Base-by-base conservation (phyloP, 2,113 vertebrate genomes). In the Sciurus niger region DNA sequence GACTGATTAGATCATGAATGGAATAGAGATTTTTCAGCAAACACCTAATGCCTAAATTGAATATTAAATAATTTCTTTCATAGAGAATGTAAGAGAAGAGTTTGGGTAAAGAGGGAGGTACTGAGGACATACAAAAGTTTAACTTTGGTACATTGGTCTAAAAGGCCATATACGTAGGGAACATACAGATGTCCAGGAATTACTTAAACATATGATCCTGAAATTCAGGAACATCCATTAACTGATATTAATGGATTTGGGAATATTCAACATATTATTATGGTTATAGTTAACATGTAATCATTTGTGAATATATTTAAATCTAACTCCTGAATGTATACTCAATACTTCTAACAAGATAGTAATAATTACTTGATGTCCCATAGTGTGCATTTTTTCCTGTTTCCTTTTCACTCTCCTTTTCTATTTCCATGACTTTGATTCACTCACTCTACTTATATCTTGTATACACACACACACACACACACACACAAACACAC, bases 221-320 rank as follows among this genome's bases (percentile, higher is more conserved):
- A 94, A 78, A 16, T 40, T 12, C 20, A 84, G 14, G 53, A 4
- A 76, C 22, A 24, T 24, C 2, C 25, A 80, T 51, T 8, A 89
- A 60, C 34, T 67, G 8, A 85, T 24, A 55, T 78, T 24, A 46
- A 73, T 58, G 58, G 40, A 48, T n/a, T 51, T 72, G 4, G 78
- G 4, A 84, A 51, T 79, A 40, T 48, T 79, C 46, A 78, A 46
- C 2, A 60, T 63, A 46, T 79, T 55, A 55, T 79, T 80, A 25
- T 77, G 37, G 40, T 76, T 95, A 77, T 51, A 55, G 14, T 79
- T 87, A 63, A 43, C 40, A 60, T 53, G 40, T n/a, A 78, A 68
- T 4, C 48, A 60, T 46, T 84, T 95, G 17, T 84, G 37, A 90
- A n/a, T 80, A 43, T 73, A 53, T 43, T 92, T 93, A 77, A 86